Percentiles rank a stretch among this genome's conserved stretches.
Conservation (phyloP, 2,888 invertebrate genomes). For the Cantharis lateralis region DNA sequence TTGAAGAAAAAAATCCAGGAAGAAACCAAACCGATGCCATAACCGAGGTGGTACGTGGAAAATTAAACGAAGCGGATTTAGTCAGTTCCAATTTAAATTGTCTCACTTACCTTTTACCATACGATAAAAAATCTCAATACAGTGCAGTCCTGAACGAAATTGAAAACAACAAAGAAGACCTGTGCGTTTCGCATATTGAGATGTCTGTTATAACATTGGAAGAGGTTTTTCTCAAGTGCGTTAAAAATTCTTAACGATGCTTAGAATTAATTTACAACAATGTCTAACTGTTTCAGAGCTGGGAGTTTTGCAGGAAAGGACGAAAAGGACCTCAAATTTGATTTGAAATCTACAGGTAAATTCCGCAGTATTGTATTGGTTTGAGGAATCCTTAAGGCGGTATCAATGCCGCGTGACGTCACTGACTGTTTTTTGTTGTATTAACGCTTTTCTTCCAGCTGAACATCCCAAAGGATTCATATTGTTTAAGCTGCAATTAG, state of each 20-base stretch:
- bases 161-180: slow-evolving; percentile 61
- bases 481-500: not conserved
- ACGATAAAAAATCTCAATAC: slow-evolving; percentile 61
- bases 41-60: slow-evolving; percentile 42
- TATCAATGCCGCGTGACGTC: too few relatives aligned
- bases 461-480: not conserved
- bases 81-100: slow-evolving; percentile 50
- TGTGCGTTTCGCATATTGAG: slow-evolving; percentile 77
- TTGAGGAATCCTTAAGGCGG: too few relatives aligned
- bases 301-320: not conserved
- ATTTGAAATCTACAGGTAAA: not conserved
- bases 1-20: not conserved
- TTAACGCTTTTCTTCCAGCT: not conserved
- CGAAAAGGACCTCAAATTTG: not conserved
- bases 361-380: too few relatives aligned
- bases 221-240: slow-evolving; percentile 83
- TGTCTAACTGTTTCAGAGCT: too few relatives aligned
- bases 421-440: not conserved
- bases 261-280: too few relatives aligned
- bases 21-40: slow-evolving; percentile 26
- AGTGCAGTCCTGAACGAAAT: slow-evolving; percentile 66
- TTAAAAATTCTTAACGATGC: not conserved
- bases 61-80: slow-evolving; percentile 42
- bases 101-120: slow-evolving; percentile 60
- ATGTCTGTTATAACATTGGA: slow-evolving; percentile 88